Percentiles rank a stretch among this genome's conserved stretches.
These are phyloP conservation scores for Megaustenia siamemsis DNA, from an alignment of 2,888 invertebrate genomes.

Conservation along the genomic window DNA sequence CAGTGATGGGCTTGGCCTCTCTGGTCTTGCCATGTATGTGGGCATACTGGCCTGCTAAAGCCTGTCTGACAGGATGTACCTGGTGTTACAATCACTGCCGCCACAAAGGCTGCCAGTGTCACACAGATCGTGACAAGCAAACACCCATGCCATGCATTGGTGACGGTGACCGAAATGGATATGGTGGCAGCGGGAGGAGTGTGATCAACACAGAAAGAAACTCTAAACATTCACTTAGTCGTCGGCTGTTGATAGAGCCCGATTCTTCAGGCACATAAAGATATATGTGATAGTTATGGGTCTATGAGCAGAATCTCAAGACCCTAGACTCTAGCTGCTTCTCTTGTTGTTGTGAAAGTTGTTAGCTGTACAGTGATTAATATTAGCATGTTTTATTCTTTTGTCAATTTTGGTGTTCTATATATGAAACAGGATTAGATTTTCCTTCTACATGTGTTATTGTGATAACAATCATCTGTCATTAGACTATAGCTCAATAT, in stretches of 20 bases:
- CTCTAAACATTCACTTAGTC: conserved; percentile 61
- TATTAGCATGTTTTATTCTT: not conserved
- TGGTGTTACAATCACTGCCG: conserved; percentile 89
- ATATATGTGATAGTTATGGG: conserved; percentile 22
- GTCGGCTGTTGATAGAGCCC: conserved; percentile 66
- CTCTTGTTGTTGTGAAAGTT: not conserved
- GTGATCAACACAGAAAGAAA: conserved; percentile 1
- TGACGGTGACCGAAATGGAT: conserved; percentile 14
- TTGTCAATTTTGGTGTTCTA: not conserved
- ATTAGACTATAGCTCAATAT: too few relatives aligned
- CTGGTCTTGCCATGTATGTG: conserved; percentile 91
- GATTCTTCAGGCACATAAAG: conserved; percentile 66
- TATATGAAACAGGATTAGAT: not conserved
- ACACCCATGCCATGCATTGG: conserved; percentile 15
- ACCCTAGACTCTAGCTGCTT: conserved; percentile 19
- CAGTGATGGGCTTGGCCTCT: conserved; percentile 90
- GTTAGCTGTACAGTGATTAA: conserved; percentile 10
- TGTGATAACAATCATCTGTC: not conserved
- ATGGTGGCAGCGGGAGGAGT: not conserved
- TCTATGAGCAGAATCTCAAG: conserved; percentile 21
- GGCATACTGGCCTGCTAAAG: conserved; percentile 95
- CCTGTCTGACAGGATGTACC: conserved; percentile 85
- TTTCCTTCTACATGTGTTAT: not conserved
- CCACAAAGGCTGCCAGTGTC: conserved; percentile 91
- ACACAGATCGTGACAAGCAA: conserved; percentile 35